Base-by-base conservation (phyloP, 2,888 invertebrate genomes). In the Perizoma flavofasciatum region DNA sequence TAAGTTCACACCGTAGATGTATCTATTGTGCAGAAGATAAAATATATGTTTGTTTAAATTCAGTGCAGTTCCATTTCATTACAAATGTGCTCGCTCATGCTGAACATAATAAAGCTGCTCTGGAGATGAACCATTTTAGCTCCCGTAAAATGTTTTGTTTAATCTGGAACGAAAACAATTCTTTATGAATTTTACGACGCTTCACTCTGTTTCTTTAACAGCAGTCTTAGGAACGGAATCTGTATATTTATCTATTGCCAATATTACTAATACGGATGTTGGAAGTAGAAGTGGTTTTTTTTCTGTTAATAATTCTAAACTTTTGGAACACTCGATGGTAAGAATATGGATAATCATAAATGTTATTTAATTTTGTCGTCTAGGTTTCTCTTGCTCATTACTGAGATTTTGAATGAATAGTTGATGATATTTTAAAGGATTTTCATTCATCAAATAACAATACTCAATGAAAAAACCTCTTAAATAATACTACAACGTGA, bases 181-280 rank as follows among this genome's bases (percentile, higher is more conserved):
- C 56, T 61, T 56, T 53, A 56, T 35, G 11, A 45, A 58, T 44
- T 58, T 61, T 61, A 61, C 57, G 61, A 61, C 39, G 57, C 48
- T 53, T 43, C 44, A 54, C 43, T 57, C 34, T 39, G 54, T 54
- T 58, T 54, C 57, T 57, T 40, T 45, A 37, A 39, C 34, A 51
- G 44, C 34, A 32, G 45, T 33, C 34, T 50, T 5, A 37, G 7
- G 39, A 56, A 46, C 9, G 34, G 34, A 47, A 22, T 44, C 50
- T 61, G 57, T 50, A 48, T 55, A 47, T 55, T 55, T 50, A 50
- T 54, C 35, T 6, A n/a, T n/a, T n/a, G n/a, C n/a, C n/a, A 56
- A 49, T 33, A 33, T 48, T 6, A 48, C 40, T 46, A 50, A 46
- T 39, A 51, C 55, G 41, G 49, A 33, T 32, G 47, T 41, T 61